These are phyloP conservation scores for Charaxes varanes DNA, from an alignment of 1,140 invertebrate genomes.

Conservation along the genomic window DNA sequence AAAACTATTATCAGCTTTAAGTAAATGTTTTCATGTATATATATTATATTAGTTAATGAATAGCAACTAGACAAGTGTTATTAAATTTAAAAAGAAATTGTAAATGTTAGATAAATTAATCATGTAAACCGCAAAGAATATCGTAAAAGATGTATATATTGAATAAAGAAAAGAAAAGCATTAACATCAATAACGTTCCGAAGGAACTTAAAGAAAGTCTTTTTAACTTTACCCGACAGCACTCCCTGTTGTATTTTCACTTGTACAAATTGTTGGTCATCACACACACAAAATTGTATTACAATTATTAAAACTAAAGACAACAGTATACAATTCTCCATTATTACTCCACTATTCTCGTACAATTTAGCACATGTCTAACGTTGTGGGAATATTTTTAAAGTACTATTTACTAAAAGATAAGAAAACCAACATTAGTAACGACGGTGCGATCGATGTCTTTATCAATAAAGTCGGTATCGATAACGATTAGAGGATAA, in stretches of 20 bases:
- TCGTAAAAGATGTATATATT: conserved; percentile 2
- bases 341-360: too few species aligned
- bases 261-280: conserved; percentile 23
- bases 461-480: background rate
- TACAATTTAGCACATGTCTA: background rate
- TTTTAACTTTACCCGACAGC: conserved; percentile 43
- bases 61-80: background rate
- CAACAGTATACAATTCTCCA: conserved; percentile 8
- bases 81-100: background rate
- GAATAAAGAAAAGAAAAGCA: conserved; percentile 38
- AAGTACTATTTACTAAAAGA: conserved; percentile 1
- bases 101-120: background rate
- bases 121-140: conserved; percentile 2
- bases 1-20: conserved; percentile 11
- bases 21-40: background rate
- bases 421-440: background rate
- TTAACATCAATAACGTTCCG: conserved; percentile 45
- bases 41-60: conserved; percentile 1
- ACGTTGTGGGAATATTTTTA: background rate
- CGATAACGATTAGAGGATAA: conserved; percentile 3
- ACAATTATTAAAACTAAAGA: conserved; percentile 8
- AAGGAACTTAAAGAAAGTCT: conserved; percentile 42
- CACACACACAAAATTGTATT: conserved; percentile 26
- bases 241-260: conserved; percentile 48
- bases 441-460: background rate